Percentiles rank a stretch among this genome's conserved stretches.
Conservation (phyloP, 2,797 vertebrate species). For the Ambastaia sidthimunki region DNA sequence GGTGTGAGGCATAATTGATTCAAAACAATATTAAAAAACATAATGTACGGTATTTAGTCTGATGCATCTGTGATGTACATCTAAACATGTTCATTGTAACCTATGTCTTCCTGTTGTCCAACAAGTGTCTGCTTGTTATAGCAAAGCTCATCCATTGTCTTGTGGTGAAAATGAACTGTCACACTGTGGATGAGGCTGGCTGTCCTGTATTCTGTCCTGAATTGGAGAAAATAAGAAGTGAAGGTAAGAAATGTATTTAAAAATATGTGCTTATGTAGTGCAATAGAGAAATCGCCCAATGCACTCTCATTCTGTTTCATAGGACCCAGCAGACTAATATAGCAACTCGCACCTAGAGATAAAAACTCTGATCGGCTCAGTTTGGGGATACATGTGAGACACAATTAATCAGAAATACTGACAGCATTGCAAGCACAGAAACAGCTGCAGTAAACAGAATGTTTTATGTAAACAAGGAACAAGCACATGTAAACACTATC, state of each 20-base stretch:
- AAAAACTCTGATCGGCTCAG: not conserved
- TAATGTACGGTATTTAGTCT: too few species aligned
- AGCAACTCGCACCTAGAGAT: not conserved
- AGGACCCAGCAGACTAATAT: not conserved
- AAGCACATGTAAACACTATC: not conserved
- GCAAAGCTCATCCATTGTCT: too few species aligned
- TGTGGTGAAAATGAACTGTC: not conserved
- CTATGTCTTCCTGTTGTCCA: too few species aligned
- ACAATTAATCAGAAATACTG: not conserved
- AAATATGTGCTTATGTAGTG: slow-evolving; percentile 12
- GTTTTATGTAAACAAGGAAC: not conserved
- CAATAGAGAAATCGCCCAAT: not conserved
- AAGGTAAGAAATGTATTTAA: slow-evolving; percentile 4
- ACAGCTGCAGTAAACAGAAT: not conserved
- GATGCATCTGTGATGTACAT: too few species aligned
- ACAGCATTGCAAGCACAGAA: too few species aligned
- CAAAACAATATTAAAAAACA: too few species aligned
- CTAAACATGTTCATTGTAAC: too few species aligned
- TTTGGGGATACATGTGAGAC: not conserved
- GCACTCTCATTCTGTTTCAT: not conserved
- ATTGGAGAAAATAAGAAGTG: not conserved
- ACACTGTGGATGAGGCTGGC: slow-evolving; percentile 9
- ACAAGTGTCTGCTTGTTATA: not conserved
- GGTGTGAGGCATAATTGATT: not conserved
- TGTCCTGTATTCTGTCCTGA: slow-evolving; percentile 21